phyloP scores from a whole-genome alignment of 2,113 vertebrate species.

The Stomatorhinus ivindoensis region DNA sequence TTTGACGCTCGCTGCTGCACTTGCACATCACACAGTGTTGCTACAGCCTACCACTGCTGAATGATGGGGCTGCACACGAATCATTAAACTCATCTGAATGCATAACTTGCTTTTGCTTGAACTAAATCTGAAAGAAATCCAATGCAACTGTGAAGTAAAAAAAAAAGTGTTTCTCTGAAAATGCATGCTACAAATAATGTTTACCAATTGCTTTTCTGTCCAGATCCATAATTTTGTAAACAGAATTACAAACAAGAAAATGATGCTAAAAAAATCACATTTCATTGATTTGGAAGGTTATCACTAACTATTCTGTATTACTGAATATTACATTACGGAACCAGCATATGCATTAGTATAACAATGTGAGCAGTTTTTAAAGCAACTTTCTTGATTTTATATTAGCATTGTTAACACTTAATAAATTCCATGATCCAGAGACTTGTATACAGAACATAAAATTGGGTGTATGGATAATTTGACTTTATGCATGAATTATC shows the following conservation, averaged over 20 bases:
- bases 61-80: neutral
- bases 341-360: neutral
- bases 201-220: neutral
- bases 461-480: constrained; percentile 3
- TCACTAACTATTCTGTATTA: neutral
- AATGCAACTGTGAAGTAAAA: neutral
- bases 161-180: neutral
- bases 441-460: neutral
- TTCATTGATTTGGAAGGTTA: neutral
- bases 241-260: neutral
- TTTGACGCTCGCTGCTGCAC: neutral
- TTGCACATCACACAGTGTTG: neutral
- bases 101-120: neutral
- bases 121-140: neutral
- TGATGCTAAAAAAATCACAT: neutral
- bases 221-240: neutral
- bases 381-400: neutral
- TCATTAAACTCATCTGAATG: neutral
- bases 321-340: neutral
- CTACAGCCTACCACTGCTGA: too few species aligned
- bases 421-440: neutral
- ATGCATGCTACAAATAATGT: neutral
- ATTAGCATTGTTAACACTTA: neutral
- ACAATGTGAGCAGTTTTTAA: neutral
- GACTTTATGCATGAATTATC: neutral